These are phyloP conservation scores for Diadumene lineata DNA, from an alignment of 92 coral and sea anemone species.

Conservation along the genomic window DNA sequence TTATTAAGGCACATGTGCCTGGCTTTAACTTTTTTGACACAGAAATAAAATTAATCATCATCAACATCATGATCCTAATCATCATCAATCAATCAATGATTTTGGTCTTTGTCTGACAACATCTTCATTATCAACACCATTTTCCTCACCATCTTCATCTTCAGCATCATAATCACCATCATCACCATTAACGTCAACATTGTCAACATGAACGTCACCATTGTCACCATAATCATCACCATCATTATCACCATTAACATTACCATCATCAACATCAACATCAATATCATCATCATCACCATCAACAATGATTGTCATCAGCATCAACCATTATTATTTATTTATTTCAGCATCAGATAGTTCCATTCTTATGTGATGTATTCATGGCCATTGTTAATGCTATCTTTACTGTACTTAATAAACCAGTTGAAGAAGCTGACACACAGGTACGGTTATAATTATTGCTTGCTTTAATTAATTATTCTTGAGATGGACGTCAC, in stretches of 20 bases:
- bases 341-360: slow-evolving; percentile 67
- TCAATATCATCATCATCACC: background rate
- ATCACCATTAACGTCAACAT: background rate
- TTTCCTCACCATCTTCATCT: background rate
- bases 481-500: no score
- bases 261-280: background rate
- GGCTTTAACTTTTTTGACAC: no score
- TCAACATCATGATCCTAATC: background rate
- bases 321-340: no score
- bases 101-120: background rate
- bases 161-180: background rate
- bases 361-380: slow-evolving; percentile 84
- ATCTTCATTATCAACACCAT: background rate
- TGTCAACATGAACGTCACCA: slow-evolving; percentile 15
- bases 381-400: slow-evolving; percentile 96
- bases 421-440: slow-evolving; percentile 74
- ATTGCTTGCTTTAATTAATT: no score
- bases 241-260: background rate
- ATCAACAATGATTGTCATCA: no score
- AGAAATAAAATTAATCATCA: no score
- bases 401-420: slow-evolving; percentile 67
- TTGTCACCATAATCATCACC: background rate
- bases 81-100: background rate
- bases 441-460: no score
- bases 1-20: no score